phyloP scores from a whole-genome alignment of 2,113 vertebrate genomes.

The Cryptotis parvus region DNA sequence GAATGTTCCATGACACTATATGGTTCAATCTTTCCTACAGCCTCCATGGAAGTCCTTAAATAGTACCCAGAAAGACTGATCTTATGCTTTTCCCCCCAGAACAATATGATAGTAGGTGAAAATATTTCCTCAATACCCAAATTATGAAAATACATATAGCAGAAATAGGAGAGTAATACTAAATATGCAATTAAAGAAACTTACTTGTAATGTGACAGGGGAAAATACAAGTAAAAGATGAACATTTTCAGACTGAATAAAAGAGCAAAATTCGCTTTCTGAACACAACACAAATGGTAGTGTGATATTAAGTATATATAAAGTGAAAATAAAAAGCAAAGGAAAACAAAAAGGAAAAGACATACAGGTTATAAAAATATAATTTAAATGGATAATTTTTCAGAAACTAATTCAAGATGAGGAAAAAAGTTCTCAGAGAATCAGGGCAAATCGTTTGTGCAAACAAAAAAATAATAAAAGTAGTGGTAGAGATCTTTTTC shows the following conservation, averaged over 20 bases:
- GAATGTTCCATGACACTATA: no score
- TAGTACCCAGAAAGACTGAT: background rate
- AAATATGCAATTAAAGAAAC: constrained; percentile 58
- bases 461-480: background rate
- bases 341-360: background rate
- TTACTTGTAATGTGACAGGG: constrained; percentile 58
- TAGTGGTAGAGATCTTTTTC: background rate
- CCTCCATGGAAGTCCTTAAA: background rate
- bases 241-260: constrained; percentile 74
- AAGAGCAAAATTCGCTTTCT: constrained; percentile 55
- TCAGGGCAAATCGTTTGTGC: background rate
- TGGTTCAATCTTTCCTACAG: background rate
- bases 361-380: background rate
- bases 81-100: background rate
- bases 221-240: no score
- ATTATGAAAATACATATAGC: background rate
- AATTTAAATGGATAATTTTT: background rate
- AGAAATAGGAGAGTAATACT: background rate
- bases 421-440: background rate
- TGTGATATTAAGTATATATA: constrained; percentile 50
- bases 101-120: background rate
- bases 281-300: background rate
- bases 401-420: background rate
- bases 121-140: background rate
- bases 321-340: background rate